phyloP scores from a whole-genome alignment of 2,888 invertebrate genomes.

The Pristionchus japonicus region DNA sequence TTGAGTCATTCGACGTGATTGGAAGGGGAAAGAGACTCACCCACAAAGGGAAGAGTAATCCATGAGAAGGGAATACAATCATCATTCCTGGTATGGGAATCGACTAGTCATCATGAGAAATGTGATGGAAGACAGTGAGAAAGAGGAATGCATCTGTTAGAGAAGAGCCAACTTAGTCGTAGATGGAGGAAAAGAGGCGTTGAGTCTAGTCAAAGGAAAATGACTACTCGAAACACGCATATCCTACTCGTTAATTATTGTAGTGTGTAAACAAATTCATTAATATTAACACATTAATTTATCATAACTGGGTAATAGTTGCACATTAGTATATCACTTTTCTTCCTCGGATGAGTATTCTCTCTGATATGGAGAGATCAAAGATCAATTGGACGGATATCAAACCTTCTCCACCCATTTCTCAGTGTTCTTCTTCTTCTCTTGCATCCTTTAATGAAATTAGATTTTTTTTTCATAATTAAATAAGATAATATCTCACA shows the following conservation, averaged over 20 bases:
- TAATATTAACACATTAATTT: neutral
- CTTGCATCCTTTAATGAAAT: neutral
- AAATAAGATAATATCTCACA: neutral
- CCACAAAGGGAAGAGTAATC: conserved; percentile 28
- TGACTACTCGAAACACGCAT: too few species aligned
- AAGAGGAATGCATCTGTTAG: neutral
- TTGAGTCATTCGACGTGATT: conserved; percentile 1
- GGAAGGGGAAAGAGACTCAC: neutral
- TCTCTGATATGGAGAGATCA: neutral
- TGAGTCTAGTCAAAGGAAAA: neutral
- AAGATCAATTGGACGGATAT: neutral
- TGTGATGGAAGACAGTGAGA: neutral
- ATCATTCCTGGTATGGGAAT: conserved; percentile 14
- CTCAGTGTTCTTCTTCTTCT: neutral
- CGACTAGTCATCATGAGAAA: neutral
- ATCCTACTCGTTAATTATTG: neutral
- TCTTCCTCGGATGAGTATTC: neutral
- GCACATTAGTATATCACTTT: neutral
- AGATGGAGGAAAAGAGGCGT: neutral
- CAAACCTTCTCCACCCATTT: conserved; percentile 23
- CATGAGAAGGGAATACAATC: neutral
- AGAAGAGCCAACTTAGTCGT: neutral
- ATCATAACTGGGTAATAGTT: conserved; percentile 5
- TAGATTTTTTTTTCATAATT: neutral
- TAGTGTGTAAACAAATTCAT: neutral